Evolutionary conservation across 1,140 invertebrate species (phyloP).

Genomic region (Cydia splendana): DNA sequence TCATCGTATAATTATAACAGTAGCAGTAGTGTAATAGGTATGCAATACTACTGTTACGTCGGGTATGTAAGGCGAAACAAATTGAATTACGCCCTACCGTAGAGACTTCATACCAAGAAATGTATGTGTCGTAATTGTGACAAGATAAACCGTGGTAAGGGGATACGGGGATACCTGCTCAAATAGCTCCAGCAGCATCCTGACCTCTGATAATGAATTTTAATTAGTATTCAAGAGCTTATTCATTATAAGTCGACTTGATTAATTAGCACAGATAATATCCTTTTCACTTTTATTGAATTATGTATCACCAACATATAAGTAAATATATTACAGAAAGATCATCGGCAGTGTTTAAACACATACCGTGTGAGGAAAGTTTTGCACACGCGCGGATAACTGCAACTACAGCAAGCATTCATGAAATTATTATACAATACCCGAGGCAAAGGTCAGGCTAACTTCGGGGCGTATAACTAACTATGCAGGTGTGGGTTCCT

Average conservation of each 20-base stretch:
- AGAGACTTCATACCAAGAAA: neutral
- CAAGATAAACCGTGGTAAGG: neutral
- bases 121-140: neutral
- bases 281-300: no score
- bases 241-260: no score
- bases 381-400: neutral
- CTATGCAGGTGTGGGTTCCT: neutral
- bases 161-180: neutral
- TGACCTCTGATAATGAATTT: neutral
- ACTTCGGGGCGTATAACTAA: neutral
- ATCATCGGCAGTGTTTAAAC: no score
- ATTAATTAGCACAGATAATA: no score
- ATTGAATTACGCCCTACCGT: neutral
- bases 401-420: neutral
- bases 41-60: constrained; percentile 3
- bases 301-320: no score
- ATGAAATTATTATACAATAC: neutral
- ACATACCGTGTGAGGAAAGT: neutral
- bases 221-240: no score
- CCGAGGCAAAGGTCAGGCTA: neutral
- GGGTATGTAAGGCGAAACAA: neutral
- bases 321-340: no score
- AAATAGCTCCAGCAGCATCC: neutral
- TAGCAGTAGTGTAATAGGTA: constrained; percentile 12
- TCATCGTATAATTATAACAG: constrained; percentile 9